Conservation (phyloP, 2,888 invertebrate genomes). For the Lycophotia porphyrea region DNA sequence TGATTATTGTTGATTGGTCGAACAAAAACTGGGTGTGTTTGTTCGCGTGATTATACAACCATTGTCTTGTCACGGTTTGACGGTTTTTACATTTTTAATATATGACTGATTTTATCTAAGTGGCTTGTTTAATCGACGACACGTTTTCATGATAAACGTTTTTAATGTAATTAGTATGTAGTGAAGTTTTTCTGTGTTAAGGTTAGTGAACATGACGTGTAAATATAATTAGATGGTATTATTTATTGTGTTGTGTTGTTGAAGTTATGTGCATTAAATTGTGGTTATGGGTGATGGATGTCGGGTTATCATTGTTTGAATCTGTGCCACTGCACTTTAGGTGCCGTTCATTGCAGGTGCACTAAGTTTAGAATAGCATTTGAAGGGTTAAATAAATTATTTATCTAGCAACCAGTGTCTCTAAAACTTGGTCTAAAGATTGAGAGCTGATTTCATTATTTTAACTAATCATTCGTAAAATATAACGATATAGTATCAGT, state of each 20-base stretch:
- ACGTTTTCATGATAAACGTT: conserved; percentile 41
- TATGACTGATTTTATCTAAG: conserved; percentile 53
- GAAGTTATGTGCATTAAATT: conserved; percentile 48
- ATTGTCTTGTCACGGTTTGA: conserved; percentile 63
- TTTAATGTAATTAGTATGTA: conserved; percentile 49
- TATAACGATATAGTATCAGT: background rate
- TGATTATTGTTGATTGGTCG: conserved; percentile 78
- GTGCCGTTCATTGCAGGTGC: background rate
- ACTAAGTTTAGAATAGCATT: background rate
- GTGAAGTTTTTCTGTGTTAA: conserved; percentile 62
- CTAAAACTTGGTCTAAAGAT: background rate
- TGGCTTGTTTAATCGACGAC: conserved; percentile 51
- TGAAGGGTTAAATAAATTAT: background rate
- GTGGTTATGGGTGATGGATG: conserved; percentile 34
- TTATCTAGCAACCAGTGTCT: background rate
- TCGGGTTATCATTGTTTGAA: conserved; percentile 13
- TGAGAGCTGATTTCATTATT: background rate
- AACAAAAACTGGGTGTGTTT: conserved; percentile 75
- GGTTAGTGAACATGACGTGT: conserved; percentile 43
- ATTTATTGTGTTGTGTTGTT: conserved; percentile 42
- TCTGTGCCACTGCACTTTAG: background rate
- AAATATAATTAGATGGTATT: conserved; percentile 31
- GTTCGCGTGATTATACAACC: conserved; percentile 39
- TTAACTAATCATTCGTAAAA: background rate
- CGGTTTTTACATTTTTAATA: conserved; percentile 43